phyloP scores from a whole-genome alignment of 2,113 vertebrate species.

The Burhinus bistriatus region DNA sequence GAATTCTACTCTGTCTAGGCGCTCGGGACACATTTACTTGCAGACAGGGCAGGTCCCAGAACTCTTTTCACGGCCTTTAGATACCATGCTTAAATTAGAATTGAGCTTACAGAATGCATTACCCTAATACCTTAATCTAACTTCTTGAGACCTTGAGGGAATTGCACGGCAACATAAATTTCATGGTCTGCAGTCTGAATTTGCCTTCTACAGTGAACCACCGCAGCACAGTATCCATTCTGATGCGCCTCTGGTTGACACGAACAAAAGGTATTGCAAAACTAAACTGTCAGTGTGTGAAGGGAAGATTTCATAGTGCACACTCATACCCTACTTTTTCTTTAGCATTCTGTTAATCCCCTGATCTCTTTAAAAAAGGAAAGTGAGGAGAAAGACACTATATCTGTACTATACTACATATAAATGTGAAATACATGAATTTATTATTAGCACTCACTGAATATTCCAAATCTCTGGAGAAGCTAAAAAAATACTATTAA shows the following conservation, averaged over 20 bases:
- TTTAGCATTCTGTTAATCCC: not conserved
- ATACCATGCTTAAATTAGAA: not conserved
- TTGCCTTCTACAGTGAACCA: not conserved
- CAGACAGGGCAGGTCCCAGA: not conserved
- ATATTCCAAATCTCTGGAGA: constrained; percentile 38
- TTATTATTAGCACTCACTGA: constrained; percentile 44
- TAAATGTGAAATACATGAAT: not conserved
- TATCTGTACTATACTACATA: not conserved
- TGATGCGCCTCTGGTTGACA: not conserved
- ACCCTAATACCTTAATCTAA: not conserved
- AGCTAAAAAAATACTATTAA: not conserved
- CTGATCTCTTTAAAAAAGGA: not conserved
- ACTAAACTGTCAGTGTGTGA: not conserved
- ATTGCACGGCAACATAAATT: not conserved
- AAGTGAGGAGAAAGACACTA: not conserved
- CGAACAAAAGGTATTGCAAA: not conserved
- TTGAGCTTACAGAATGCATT: not conserved
- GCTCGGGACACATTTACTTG: not conserved
- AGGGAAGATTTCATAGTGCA: not conserved
- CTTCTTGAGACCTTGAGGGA: not conserved
- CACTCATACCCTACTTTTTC: not conserved
- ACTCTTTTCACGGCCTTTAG: not conserved
- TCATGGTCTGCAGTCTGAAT: not conserved
- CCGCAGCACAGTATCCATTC: not conserved
- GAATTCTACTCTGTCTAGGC: not conserved